A percentile compares a stretch with the other conserved stretches of the same genome.
These are phyloP conservation scores for Triops longicaudatus DNA, from an alignment of 1,140 invertebrate genomes.

Conservation along the genomic window DNA sequence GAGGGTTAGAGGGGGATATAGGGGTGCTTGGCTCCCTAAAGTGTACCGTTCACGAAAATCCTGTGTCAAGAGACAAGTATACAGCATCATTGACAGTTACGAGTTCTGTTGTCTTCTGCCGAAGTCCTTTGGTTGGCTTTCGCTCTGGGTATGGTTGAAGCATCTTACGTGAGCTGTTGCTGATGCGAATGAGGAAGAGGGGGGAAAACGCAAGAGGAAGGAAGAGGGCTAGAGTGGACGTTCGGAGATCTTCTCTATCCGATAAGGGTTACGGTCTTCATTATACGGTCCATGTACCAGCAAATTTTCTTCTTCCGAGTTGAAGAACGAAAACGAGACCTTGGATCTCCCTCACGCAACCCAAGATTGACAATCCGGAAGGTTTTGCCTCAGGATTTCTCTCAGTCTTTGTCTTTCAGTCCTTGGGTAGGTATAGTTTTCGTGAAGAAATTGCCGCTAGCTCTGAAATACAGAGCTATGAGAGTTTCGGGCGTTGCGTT, in stretches of 20 bases:
- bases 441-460: not conserved
- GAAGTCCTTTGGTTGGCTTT: no score
- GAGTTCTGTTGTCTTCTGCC: no score
- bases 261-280: slow-evolving; percentile 5
- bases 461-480: not conserved
- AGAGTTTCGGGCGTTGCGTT: not conserved
- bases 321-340: not conserved
- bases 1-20: no score
- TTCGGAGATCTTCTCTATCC: not conserved
- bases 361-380: not conserved
- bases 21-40: no score
- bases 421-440: not conserved
- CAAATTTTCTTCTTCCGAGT: not conserved
- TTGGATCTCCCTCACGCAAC: not conserved
- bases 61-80: no score
- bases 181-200: not conserved
- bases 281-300: slow-evolving; percentile 1
- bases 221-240: slow-evolving; percentile 12
- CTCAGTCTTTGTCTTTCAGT: not conserved
- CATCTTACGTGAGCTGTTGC: not conserved
- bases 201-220: not conserved
- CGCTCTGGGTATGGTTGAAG: no score
- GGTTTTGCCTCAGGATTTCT: not conserved
- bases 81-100: no score
- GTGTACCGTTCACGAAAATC: no score